phyloP scores from a whole-genome alignment of 2,797 vertebrate species.

The Nasua narica region DNA sequence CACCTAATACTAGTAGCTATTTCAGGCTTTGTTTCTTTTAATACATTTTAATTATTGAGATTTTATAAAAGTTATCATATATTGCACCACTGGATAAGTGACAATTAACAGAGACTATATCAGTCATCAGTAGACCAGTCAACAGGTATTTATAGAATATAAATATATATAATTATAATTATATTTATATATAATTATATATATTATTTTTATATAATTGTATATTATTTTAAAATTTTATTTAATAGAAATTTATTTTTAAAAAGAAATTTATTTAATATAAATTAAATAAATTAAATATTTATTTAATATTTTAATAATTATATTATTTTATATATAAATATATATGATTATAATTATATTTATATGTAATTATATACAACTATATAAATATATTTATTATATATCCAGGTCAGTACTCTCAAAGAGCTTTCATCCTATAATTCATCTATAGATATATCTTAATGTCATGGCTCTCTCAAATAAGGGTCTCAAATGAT shows the following conservation, averaged over 20 bases:
- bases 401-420: background rate
- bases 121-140: background rate
- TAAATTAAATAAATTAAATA: no score
- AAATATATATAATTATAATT: no score
- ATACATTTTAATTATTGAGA: background rate
- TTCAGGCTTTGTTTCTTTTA: background rate
- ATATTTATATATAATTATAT: no score
- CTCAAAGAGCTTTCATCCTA: background rate
- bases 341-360: no score
- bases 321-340: no score
- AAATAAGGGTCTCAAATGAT: background rate
- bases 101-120: background rate
- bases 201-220: no score
- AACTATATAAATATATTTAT: no score
- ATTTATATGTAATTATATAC: no score
- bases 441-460: background rate
- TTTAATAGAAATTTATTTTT: no score
- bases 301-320: no score
- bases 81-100: background rate
- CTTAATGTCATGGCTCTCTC: background rate
- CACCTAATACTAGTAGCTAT: background rate
- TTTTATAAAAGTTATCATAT: background rate
- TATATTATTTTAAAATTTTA: no score
- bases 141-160: background rate
- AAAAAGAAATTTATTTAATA: no score